Evolutionary conservation across 1,140 invertebrate genomes (phyloP).

Genomic region (Nasonia vitripennis): DNA sequence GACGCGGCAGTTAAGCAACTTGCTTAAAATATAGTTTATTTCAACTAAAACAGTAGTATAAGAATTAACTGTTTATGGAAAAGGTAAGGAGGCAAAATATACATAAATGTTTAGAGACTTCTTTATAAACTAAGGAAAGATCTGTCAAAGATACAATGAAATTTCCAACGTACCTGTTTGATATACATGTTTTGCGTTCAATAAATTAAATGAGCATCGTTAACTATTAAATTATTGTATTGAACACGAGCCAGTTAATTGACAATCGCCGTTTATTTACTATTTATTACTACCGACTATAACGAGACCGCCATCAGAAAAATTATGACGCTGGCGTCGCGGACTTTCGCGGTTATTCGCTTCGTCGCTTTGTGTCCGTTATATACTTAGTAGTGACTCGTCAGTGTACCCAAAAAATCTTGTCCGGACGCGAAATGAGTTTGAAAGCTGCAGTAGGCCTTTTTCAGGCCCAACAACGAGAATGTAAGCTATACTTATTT

Average conservation of each 20-base stretch:
- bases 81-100: not conserved
- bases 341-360: no score
- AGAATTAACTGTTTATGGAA: not conserved
- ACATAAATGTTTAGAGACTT: not conserved
- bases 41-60: no score
- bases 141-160: conserved; percentile 1
- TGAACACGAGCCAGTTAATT: not conserved
- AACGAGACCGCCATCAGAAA: conserved; percentile 36
- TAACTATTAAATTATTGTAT: not conserved
- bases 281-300: conserved; percentile 13
- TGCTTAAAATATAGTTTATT: no score
- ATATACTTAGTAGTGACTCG: no score
- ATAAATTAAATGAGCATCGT: conserved; percentile 48
- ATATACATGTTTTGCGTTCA: conserved; percentile 49
- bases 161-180: conserved; percentile 46
- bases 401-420: no score
- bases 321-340: conserved; percentile 39
- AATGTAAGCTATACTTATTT: no score
- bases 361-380: no score
- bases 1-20: not conserved
- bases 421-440: no score
- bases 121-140: not conserved
- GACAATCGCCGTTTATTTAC: conserved; percentile 46
- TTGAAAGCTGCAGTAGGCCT: no score
- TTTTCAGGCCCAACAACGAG: no score